Base-by-base conservation (phyloP, 1,140 invertebrate species). In the Chrysoperla carnea region DNA sequence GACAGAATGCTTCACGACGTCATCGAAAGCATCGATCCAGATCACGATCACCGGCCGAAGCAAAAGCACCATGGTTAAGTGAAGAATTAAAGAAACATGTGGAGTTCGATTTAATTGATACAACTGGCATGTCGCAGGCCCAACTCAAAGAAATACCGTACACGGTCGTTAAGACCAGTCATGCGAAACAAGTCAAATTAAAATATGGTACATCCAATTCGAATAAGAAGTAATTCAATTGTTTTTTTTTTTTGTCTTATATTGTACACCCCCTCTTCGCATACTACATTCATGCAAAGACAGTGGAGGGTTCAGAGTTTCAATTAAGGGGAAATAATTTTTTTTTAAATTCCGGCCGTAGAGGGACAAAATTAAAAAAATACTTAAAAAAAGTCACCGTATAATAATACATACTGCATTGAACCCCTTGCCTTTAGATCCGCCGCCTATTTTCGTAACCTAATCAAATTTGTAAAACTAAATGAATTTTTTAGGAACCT, bases 131-230 rank as follows among this genome's bases (percentile, higher is more conserved):
- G 80, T 82, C 79, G 37, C 84, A 88, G 51, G 81, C 84, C 46
- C 85, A 93, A 56, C 69, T 91, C 4, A 72, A 78, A 49, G 85
- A 94, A 60, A 94, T 94, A 50, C 84, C 89, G 4, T 96, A 92
- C 59, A 90, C 85, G 3, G 84, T 89, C 41, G 85, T 94, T 3
- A 75, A 84, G 60, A 77, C 75, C 8, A 76, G 69, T 48, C 67
- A 70, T 40, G 68, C 68, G 1, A 62, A 68, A 40, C 69, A 72
- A 46, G 60, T 69, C 36, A 70, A 72, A 48, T 59, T 73, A 4
- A 61, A 68, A 42, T 66, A 64, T 6, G 60, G 17, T 23, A 23
- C 17, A 23, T 23, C 61, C 13, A 64, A 64, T 28, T 63, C 63
- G 51, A 62, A 63, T 51, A 60, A 61, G 46, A 63, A 59, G 62